Percentiles rank a stretch among this genome's conserved stretches.
Conservation (phyloP, 2,888 invertebrate genomes). For the Cybosia mesomella region DNA sequence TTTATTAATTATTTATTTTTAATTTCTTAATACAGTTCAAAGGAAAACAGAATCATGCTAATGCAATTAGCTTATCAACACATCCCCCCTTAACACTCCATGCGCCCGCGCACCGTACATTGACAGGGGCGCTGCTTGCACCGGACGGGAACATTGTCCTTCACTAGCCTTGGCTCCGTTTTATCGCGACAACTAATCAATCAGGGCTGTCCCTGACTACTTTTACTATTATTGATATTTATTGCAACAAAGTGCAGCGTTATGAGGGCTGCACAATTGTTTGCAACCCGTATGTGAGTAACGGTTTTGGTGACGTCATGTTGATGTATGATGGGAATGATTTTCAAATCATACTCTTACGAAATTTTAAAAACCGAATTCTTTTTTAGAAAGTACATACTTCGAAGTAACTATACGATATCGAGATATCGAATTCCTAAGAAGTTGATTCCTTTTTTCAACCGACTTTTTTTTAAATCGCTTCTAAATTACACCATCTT, state of each 20-base stretch:
- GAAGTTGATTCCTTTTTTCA: no score
- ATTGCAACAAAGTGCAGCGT: slow-evolving; percentile 46
- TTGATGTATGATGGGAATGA: not conserved
- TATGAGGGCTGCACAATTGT: slow-evolving; percentile 48
- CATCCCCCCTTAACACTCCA: not conserved
- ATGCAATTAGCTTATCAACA: slow-evolving; percentile 17
- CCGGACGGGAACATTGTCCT: slow-evolving; percentile 78
- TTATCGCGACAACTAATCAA: slow-evolving; percentile 62
- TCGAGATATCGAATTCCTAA: not conserved
- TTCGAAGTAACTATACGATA: no score
- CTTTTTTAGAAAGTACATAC: not conserved
- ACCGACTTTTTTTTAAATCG: no score
- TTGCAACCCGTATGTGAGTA: slow-evolving; percentile 32
- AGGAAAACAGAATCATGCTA: not conserved
- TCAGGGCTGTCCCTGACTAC: slow-evolving; percentile 63
- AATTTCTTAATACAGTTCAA: not conserved
- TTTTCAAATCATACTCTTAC: not conserved
- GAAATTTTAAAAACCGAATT: not conserved
- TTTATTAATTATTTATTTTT: not conserved
- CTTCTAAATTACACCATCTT: no score
- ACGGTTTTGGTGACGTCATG: slow-evolving; percentile 26
- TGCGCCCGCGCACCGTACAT: slow-evolving; percentile 15
- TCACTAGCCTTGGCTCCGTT: slow-evolving; percentile 81
- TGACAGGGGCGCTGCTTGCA: slow-evolving; percentile 32
- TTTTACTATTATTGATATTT: slow-evolving; percentile 65